A percentile compares a stretch with the other conserved stretches of the same genome.
These are phyloP conservation scores for Julus scanicus DNA, from an alignment of 2,888 invertebrate genomes.

Conservation along the genomic window DNA sequence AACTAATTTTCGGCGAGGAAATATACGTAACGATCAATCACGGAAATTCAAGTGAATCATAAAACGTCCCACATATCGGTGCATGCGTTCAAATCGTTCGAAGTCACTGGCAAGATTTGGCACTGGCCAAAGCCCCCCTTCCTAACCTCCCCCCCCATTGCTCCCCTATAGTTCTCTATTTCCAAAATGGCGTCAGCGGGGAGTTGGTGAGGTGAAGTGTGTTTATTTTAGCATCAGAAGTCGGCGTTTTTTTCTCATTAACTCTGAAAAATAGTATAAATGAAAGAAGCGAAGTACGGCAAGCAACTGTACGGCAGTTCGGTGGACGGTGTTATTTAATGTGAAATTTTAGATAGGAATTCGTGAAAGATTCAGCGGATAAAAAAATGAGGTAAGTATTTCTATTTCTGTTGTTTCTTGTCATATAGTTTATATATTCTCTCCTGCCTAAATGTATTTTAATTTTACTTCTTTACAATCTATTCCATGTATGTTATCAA, in stretches of 20 bases:
- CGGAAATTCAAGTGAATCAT: constrained; percentile 18
- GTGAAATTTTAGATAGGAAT: not conserved
- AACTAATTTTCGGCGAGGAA: not conserved
- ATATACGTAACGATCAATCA: not conserved
- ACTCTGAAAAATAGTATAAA: not conserved
- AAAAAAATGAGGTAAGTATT: constrained; percentile 47
- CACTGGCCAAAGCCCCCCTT: not conserved
- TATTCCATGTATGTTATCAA: not conserved
- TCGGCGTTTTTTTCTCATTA: not conserved
- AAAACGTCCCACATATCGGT: not conserved
- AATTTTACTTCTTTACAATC: not conserved
- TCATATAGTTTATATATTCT: not conserved
- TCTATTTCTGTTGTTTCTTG: constrained; percentile 36
- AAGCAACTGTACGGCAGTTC: constrained; percentile 47
- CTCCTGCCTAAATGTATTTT: not conserved
- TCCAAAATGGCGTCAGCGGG: constrained; percentile 49
- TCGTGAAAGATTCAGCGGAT: constrained; percentile 31
- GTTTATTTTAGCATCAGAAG: constrained; percentile 31
- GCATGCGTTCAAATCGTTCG: not conserved
- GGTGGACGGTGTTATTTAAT: constrained; percentile 13
- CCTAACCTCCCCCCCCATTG: not conserved
- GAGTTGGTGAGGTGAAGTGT: constrained; percentile 31
- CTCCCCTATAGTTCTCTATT: not conserved
- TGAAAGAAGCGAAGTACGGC: constrained; percentile 14
- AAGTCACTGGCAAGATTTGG: not conserved